phyloP scores from a whole-genome alignment of 1,140 invertebrate species.

The Dreissena rostriformis region DNA sequence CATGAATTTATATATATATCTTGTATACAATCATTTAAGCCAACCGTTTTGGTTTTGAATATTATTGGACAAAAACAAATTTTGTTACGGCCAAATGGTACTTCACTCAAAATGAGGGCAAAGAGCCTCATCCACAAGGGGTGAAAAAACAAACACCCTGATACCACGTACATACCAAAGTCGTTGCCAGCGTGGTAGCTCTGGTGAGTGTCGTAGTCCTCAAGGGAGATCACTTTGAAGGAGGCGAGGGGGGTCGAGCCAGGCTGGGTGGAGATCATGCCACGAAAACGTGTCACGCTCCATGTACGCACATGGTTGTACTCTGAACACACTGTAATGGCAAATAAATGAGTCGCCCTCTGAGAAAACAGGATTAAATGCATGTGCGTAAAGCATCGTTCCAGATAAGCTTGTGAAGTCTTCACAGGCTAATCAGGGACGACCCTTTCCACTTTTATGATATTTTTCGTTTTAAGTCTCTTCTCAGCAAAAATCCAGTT shows the following conservation, averaged over 20 bases:
- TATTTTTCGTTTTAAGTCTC: too few species aligned
- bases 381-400: too few species aligned
- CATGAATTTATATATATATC: too few species aligned
- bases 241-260: conserved; percentile 97
- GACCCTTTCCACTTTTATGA: too few species aligned
- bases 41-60: too few species aligned
- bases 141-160: neutral
- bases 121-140: neutral
- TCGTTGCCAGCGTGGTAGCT: conserved; percentile 91
- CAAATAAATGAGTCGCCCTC: too few species aligned
- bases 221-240: conserved; percentile 96
- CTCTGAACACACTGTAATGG: conserved; percentile 92
- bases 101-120: conserved; percentile 23
- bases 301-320: conserved; percentile 99
- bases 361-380: too few species aligned
- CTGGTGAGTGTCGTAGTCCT: conserved; percentile 90
- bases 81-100: neutral
- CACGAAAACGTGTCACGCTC: conserved; percentile 96
- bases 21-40: too few species aligned
- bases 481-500: too few species aligned
- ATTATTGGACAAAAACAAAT: too few species aligned
- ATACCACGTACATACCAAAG: conserved; percentile 84
- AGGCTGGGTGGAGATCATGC: conserved; percentile 98
- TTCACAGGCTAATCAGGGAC: too few species aligned
- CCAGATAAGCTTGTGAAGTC: too few species aligned